Base-by-base conservation (phyloP, 2,113 vertebrate species). In the Camarhynchus parvulus region DNA sequence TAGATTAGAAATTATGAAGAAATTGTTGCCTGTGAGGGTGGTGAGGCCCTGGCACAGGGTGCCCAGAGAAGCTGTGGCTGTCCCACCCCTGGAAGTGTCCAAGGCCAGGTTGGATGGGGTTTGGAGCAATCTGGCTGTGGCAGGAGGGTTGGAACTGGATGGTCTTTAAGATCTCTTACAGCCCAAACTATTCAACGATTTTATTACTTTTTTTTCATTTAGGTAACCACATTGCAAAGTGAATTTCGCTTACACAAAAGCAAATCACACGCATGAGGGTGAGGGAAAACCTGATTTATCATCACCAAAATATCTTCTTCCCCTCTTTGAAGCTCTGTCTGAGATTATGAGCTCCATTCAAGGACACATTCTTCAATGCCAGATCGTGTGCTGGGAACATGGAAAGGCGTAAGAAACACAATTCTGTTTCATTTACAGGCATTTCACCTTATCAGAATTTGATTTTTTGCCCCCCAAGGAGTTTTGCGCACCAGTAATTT, bases 1-100 rank as follows among this genome's bases (percentile, higher is more conserved):
- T 28, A 24, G 5, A 14, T 33, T 11, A 69, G 35, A 70, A 70
- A 77, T 70, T 20, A 42, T 0, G 0, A 63, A 63, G 2, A 44
- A 70, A 33, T 70, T 56, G 0, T 50, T 50, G 11, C 7, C 6
- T 42, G 25, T 33, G 31, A 50, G 8, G 10, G 10, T 69, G 12
- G 3, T 1, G 12, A 49, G 12, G 22, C 11, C 6, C 15, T 42
- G 42, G 31, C 10, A 69, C 25, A 55, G 30, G 14, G 0, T 55
- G 14, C 9, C 21, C n/a, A 55, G 41, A 9, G 16, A 41, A 75
- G 35, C n/a, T 62, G 30, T 42, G 55, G 8, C 18, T 76, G 10
- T 15, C 9, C 24, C n/a, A 76, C 35, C 18, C 25, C 49, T 63
- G 35, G 15, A 69, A 76, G 12, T 76, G 70, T 15, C 49, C 79